Evolutionary conservation across 2,888 invertebrate species (phyloP).

Genomic region (Spialia ferax): DNA sequence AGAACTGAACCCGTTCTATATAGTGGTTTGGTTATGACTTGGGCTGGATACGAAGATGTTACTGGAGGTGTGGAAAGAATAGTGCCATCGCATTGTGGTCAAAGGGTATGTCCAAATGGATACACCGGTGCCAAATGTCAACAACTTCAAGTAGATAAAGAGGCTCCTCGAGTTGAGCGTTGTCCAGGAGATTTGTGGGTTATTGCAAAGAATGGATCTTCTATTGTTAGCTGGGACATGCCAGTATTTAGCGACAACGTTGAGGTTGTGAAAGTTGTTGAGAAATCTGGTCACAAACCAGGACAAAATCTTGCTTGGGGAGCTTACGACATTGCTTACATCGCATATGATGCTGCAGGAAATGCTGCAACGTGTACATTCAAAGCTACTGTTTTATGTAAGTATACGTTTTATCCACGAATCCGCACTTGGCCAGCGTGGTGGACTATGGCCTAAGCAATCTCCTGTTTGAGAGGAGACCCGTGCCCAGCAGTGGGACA

Average conservation of each 20-base stretch:
- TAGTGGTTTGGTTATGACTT: slow-evolving; percentile 94
- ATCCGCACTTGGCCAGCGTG: no score
- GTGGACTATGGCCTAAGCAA: no score
- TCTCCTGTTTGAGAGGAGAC: no score
- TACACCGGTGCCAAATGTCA: slow-evolving; percentile 95
- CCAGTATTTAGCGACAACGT: slow-evolving; percentile 97
- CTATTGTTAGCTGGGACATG: slow-evolving; percentile 96
- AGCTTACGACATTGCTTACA: slow-evolving; percentile 96
- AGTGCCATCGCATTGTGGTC: slow-evolving; percentile 97
- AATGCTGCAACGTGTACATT: slow-evolving; percentile 96
- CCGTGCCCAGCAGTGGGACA: no score
- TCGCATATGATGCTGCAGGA: slow-evolving; percentile 97
- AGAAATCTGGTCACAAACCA: slow-evolving; percentile 94
- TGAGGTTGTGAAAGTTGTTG: slow-evolving; percentile 92
- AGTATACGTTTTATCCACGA: slow-evolving; percentile 74
- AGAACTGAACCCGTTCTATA: slow-evolving; percentile 96
- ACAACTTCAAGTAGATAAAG: slow-evolving; percentile 93
- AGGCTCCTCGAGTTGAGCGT: slow-evolving; percentile 94
- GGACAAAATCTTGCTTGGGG: slow-evolving; percentile 97
- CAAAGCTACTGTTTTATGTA: slow-evolving; percentile 95
- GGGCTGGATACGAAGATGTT: slow-evolving; percentile 97
- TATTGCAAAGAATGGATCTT: slow-evolving; percentile 96
- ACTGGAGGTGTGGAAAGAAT: slow-evolving; percentile 96
- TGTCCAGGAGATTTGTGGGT: slow-evolving; percentile 98
- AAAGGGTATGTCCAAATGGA: slow-evolving; percentile 95